Evolutionary conservation across 1,140 invertebrate species (phyloP).

Genomic region (Eueides isabella): DNA sequence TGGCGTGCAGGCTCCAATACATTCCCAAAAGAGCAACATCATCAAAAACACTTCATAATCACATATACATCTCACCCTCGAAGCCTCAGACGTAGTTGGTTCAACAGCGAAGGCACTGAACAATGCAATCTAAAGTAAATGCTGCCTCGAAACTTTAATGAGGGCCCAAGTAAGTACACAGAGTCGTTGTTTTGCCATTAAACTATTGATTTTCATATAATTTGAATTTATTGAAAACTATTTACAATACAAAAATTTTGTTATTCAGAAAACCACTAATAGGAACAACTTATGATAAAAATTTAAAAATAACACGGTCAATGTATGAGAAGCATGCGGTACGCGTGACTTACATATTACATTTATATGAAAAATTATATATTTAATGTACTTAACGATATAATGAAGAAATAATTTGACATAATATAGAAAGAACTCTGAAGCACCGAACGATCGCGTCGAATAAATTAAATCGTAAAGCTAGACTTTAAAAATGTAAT

Average conservation of each 20-base stretch:
- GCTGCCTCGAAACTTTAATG: slow-evolving; percentile 22
- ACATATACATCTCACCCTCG: slow-evolving; percentile 48
- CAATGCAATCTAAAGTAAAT: slow-evolving; percentile 26
- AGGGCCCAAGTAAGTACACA: slow-evolving; percentile 21
- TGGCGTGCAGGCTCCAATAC: slow-evolving; percentile 37
- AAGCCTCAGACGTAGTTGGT: background rate
- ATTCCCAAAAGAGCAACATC: slow-evolving; percentile 58
- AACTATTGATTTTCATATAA: background rate
- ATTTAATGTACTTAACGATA: slow-evolving; percentile 50
- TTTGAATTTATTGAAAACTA: slow-evolving; percentile 15
- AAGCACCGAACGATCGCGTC: slow-evolving; percentile 47
- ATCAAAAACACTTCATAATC: slow-evolving; percentile 68
- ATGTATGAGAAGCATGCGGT: slow-evolving; percentile 30
- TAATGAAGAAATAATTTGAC: slow-evolving; percentile 30
- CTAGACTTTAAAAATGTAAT: slow-evolving; percentile 41
- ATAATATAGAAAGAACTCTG: slow-evolving; percentile 30
- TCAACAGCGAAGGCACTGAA: slow-evolving; percentile 36
- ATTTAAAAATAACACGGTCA: slow-evolving; percentile 39
- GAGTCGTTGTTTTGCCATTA: background rate
- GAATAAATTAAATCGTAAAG: slow-evolving; percentile 51
- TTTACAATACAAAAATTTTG: slow-evolving; percentile 28
- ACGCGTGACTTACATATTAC: slow-evolving; percentile 34
- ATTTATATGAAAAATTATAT: slow-evolving; percentile 38
- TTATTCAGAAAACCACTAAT: slow-evolving; percentile 36
- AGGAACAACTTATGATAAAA: slow-evolving; percentile 41